Conservation (phyloP, 2,888 invertebrate species). For the Drosophila basisetae region DNA sequence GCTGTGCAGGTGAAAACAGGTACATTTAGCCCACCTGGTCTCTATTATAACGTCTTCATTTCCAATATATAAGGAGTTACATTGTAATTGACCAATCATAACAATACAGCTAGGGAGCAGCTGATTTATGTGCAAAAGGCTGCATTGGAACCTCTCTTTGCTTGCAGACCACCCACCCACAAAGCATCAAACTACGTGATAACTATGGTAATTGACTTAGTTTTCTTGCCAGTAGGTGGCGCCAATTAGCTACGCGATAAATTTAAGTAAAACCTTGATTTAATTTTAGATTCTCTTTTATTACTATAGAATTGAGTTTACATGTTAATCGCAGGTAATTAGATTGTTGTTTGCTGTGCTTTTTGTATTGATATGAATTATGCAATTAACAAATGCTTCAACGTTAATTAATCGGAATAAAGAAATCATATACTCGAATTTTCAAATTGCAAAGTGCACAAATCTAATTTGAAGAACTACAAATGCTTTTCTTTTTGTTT, state of each 20-base stretch:
- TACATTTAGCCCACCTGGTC: not conserved
- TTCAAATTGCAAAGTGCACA: slow-evolving; percentile 45
- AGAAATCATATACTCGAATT: slow-evolving; percentile 24
- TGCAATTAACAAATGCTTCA: slow-evolving; percentile 41
- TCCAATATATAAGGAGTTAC: not conserved
- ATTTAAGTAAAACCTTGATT: not conserved
- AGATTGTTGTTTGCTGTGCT: slow-evolving; percentile 47
- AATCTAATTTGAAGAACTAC: slow-evolving; percentile 56
- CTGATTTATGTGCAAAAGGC: slow-evolving; percentile 39
- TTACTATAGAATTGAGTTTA: slow-evolving; percentile 62
- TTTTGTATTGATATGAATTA: slow-evolving; percentile 56
- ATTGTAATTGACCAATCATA: not conserved
- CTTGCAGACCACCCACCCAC: slow-evolving; percentile 23
- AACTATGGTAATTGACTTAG: slow-evolving; percentile 7
- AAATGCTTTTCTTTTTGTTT: slow-evolving; percentile 17
- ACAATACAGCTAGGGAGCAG: slow-evolving; percentile 18
- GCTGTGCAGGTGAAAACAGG: not conserved
- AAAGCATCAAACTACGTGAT: slow-evolving; percentile 19
- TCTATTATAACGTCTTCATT: not conserved
- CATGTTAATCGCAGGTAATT: slow-evolving; percentile 67
- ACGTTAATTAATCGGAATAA: slow-evolving; percentile 24
- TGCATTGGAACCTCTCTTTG: slow-evolving; percentile 29
- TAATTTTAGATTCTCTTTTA: slow-evolving; percentile 45
- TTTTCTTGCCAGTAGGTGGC: slow-evolving; percentile 25
- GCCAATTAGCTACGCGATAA: slow-evolving; percentile 13